Evolutionary conservation across 2,113 vertebrate species (phyloP), one percentile per base, ranked within the genome.

Genomic region (Anthoscopus minutus): DNA sequence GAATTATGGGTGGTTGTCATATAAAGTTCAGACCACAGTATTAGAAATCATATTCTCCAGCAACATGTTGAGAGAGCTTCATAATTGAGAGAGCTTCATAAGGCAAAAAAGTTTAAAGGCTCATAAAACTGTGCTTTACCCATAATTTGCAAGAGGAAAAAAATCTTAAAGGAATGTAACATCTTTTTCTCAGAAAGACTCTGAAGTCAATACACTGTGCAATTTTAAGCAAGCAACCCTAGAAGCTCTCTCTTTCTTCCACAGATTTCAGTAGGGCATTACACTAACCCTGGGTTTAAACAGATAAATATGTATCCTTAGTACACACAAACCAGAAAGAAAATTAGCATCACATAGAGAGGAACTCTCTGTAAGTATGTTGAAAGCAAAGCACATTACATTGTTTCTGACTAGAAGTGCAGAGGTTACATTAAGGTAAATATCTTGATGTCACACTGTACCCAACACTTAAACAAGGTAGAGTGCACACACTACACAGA

Each of bases 31-130:
- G 89, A 64, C 77, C 66, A 62, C 10, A 62, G 89, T 93, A 95
- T 92, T 94, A 95, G 87, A 93, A 91, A 96, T 89, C 93, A 92
- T 92, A 96, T 82, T 89, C 77, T 89, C 95, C 77, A 95, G 92
- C 79, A 96, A 93, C 86, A 72, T 77, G 78, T 89, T n/a, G n/a
- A n/a, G n/a, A n/a, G n/a, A n/a, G n/a, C n/a, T n/a, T 95, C 92
- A 93, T 96, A 97, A 97, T 86, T 90, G 90, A 91, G 73, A 93
- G 74, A 91, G 90, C 92, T 96, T 85, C 84, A 66, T 88, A 96
- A 96, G n/a, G n/a, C n/a, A n/a, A n/a, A n/a, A n/a, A n/a, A n/a
- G 94, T 89, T 96, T 94, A 81, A 88, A 95, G 83, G 35, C 96
- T 97, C 95, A 69, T 91, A 98, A 94, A 96, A 48, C 48, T 72